Evolutionary conservation across 2,888 invertebrate genomes (phyloP).

Genomic region (Cheiracanthium punctorium): DNA sequence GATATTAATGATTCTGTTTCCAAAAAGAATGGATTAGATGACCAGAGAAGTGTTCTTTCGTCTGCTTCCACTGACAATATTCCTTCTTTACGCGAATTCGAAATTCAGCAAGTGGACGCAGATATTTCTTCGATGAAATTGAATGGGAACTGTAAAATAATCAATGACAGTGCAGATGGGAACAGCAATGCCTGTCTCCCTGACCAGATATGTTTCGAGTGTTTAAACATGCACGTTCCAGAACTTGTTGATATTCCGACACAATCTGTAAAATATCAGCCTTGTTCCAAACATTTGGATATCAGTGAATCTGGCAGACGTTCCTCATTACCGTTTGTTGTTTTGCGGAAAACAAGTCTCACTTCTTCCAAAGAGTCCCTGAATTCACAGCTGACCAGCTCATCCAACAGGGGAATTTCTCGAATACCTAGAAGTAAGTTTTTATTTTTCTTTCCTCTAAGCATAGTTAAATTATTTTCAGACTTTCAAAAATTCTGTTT

Average conservation of each 20-base stretch:
- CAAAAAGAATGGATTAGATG: neutral
- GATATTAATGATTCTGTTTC: neutral
- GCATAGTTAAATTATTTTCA: no score
- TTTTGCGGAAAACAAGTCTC: neutral
- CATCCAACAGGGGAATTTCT: conserved; percentile 18
- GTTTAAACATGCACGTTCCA: no score
- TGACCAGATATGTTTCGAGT: no score
- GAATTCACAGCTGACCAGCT: neutral
- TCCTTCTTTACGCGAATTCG: neutral
- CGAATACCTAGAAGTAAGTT: conserved; percentile 61
- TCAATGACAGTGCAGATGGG: no score
- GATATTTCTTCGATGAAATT: neutral
- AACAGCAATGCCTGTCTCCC: no score
- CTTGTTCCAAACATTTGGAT: neutral
- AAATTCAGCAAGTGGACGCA: neutral
- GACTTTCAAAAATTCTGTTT: neutral
- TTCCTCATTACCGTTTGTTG: conserved; percentile 37
- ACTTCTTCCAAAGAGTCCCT: neutral
- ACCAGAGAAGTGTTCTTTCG: neutral
- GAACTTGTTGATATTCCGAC: no score
- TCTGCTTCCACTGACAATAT: neutral
- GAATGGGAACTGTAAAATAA: neutral
- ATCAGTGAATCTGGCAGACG: conserved; percentile 21
- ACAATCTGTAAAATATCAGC: neutral
- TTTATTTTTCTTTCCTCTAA: no score